Evolutionary conservation across 2,888 invertebrate genomes (phyloP), one percentile per base, ranked within the genome.

Genomic region (Anthophora plumipes): DNA sequence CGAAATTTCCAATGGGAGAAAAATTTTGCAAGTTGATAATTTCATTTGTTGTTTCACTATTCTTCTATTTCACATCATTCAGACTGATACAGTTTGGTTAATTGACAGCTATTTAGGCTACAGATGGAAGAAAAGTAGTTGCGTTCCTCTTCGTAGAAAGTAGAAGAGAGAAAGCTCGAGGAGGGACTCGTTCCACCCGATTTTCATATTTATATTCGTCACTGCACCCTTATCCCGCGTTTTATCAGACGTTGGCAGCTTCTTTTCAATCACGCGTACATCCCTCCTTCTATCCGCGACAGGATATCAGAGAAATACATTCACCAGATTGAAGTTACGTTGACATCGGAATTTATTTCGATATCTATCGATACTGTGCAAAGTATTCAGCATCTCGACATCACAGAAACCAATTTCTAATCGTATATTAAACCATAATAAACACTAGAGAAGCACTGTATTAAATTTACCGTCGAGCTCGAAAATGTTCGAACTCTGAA

Each of bases 121-220:
- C 14, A 46, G 41, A n/a, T 41, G 14, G 52, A 20, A 22, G 4
- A 17, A 22, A 37, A 37, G 43, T 60, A 43, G 14, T 43, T 17
- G 14, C 37, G 7, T 59, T 50, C 5, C 20, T 57, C 12, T 8
- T 7, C 39, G 1, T 14, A 4, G 17, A 22, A 22, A 20, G 11
- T 1, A 22, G 11, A 59, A 20, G 11, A 25, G 14, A 12, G 43
- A 20, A 63, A 39, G 41, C 4, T n/a, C 20, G 0, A 3, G 39
- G n/a, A 12, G 20, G n/a, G 20, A 20, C 37, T 37, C 31, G 60
- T 74, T 71, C 54, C 67, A 60, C 50, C 57, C 48, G 64, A 76
- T 75, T 74, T 80, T 73, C 83, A 83, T 88, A 88, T 90, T 90
- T 88, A 87, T 87, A 90, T 89, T 86, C 90, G 86, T 88, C 88